Evolutionary conservation across 92 coral and sea anemone genomes (phyloP).

Genomic region (Parazoanthus swiftii): DNA sequence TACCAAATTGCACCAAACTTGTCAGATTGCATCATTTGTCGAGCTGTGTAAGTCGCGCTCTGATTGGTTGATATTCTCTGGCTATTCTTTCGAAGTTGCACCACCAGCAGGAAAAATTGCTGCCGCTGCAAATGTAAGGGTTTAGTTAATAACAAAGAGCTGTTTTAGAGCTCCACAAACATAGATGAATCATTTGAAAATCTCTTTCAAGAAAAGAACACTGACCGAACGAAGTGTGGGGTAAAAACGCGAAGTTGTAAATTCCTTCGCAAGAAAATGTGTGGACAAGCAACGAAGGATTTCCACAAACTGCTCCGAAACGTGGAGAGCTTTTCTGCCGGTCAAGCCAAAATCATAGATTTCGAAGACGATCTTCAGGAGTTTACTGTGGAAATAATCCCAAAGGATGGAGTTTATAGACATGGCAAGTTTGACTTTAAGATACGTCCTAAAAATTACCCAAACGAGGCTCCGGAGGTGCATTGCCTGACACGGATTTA

Average conservation of each 20-base stretch:
- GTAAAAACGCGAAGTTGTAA: background rate
- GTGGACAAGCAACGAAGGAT: conserved; percentile 67
- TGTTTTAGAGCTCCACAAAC: background rate
- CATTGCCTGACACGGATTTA: conserved; percentile 64
- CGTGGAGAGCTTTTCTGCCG: conserved; percentile 78
- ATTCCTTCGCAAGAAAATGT: conserved; percentile 35
- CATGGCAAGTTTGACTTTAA: conserved; percentile 77
- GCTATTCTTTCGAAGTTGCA: conserved; percentile 48
- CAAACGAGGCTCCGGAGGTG: conserved; percentile 64
- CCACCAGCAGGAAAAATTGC: conserved; percentile 49
- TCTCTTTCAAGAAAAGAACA: background rate
- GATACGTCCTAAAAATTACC: conserved; percentile 58
- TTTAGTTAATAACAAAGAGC: no score
- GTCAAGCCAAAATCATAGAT: conserved; percentile 71
- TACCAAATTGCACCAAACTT: conserved; percentile 26
- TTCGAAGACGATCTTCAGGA: conserved; percentile 67
- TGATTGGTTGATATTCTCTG: conserved; percentile 44
- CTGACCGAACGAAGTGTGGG: background rate
- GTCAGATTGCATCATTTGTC: conserved; percentile 39
- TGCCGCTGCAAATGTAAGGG: background rate
- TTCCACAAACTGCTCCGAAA: conserved; percentile 80
- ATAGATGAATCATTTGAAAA: background rate
- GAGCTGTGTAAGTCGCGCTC: background rate
- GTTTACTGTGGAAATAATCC: conserved; percentile 71
- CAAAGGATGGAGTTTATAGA: conserved; percentile 80